Percentiles rank a stretch among this genome's conserved stretches.
These are phyloP conservation scores for Propithecus coquereli DNA, from an alignment of 2,113 vertebrate genomes.

Conservation along the genomic window DNA sequence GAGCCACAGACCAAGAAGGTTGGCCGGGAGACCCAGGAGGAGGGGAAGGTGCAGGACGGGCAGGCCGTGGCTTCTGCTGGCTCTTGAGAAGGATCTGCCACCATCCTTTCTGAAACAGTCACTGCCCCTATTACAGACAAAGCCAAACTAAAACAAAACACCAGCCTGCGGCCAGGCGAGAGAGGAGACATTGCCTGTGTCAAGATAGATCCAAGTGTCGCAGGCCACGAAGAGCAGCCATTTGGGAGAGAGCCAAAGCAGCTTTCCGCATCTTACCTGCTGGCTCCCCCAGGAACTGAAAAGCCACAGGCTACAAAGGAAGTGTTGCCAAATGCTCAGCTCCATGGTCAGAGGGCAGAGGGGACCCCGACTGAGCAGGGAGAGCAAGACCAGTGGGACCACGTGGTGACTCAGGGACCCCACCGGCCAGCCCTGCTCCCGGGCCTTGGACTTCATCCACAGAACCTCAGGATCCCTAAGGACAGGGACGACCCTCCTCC, in stretches of 20 bases:
- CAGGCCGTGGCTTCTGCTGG: not conserved
- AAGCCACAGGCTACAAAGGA: not conserved
- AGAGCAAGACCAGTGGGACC: accelerated
- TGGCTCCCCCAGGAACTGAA: not conserved
- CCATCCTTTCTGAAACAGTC: not conserved
- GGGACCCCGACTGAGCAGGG: not conserved
- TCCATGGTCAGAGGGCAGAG: not conserved
- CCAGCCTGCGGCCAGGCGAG: not conserved
- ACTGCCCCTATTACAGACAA: not conserved
- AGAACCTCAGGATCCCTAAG: not conserved
- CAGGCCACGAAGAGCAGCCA: accelerated
- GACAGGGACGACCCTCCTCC: not conserved
- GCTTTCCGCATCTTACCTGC: not conserved
- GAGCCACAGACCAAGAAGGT: not conserved
- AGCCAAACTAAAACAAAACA: not conserved
- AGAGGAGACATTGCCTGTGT: not conserved
- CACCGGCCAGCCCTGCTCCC: not conserved
- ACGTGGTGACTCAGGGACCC: not conserved
- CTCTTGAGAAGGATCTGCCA: not conserved
- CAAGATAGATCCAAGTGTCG: not conserved
- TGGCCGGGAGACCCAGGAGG: not conserved
- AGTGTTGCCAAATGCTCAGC: not conserved
- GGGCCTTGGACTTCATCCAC: not conserved
- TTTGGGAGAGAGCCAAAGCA: accelerated
- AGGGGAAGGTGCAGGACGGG: not conserved